A percentile compares a stretch with the other conserved stretches of the same genome.
Evolutionary conservation across 2,113 vertebrate species (phyloP).

Genomic region (Aythya baeri): DNA sequence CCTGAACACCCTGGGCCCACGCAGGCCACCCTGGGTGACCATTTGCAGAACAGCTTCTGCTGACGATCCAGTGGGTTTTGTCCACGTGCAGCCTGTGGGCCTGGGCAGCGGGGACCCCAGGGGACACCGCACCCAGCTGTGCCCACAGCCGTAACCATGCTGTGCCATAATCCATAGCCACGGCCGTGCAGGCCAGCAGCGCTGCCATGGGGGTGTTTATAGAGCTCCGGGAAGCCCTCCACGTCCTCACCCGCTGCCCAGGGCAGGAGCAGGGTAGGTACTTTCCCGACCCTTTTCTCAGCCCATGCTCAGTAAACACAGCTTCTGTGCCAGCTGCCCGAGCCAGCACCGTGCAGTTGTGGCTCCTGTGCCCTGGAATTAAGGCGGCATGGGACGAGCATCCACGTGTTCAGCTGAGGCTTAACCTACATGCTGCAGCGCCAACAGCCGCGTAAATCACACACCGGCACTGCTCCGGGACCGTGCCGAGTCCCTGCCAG

Average conservation of each 20-base stretch:
- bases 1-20: not conserved
- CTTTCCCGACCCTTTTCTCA: not conserved
- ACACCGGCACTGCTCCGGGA: not conserved
- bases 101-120: rapidly evolving
- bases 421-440: not conserved
- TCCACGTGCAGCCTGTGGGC: not conserved
- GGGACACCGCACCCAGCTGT: rapidly evolving
- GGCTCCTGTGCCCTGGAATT: not conserved
- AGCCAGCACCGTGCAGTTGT: not conserved
- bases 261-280: not conserved
- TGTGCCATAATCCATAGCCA: not conserved
- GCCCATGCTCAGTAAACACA: no score
- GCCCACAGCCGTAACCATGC: no score
- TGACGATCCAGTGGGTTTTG: rapidly evolving
- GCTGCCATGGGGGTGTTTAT: rapidly evolving
- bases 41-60: not conserved
- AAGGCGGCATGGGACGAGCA: not conserved
- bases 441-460: not conserved
- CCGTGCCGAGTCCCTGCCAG: not conserved
- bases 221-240: not conserved
- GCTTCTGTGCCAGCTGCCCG: no score
- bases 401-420: not conserved
- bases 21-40: rapidly evolving
- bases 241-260: not conserved
- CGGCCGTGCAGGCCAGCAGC: rapidly evolving